Base-by-base conservation (phyloP, 2,113 vertebrate genomes). In the Labeo rohita region DNA sequence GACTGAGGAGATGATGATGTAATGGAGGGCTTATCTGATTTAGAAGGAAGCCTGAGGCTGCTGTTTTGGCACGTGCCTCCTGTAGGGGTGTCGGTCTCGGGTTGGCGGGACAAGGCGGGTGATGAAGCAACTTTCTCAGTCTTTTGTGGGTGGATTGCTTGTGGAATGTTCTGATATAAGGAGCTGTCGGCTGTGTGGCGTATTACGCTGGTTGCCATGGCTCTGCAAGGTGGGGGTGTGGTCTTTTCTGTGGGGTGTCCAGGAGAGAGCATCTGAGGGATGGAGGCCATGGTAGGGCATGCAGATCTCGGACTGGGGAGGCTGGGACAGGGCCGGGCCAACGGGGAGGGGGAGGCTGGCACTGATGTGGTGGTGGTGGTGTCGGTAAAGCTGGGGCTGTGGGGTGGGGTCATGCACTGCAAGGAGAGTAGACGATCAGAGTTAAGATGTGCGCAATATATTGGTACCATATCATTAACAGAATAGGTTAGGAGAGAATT, bases 361-460 rank as follows among this genome's bases (percentile, higher is more conserved):
- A 88, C 90, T 9, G 92, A 72, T 11, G 92, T 88, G 0, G 95
- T 92, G 3, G 92, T 87, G 0, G 93, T 90, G 0, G 92, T 92
- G 89, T 99, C 98, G 7, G 90, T 74, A 16, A 96, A 96, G 89
- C 96, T 98, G 73, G 98, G 98, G 91, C 98, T 99, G 92, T 98
- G 98, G 3, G 98, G 98, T 39, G 98, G 98, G 23, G 98, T 99
- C 95, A 99, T 99, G 73, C 97, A 99, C 98, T 99, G 75, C 34
- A 49, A 63, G 89, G 68, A 86, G 10, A 80, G 49, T 88, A 34
- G 39, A 72, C 2, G 66, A n/a, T 61, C 4, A 16, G 8, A 23
- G 59, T 59, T 61, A 23, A 39, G 28, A 10, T 2, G 45, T 8
- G 34, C 3, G 72, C 7, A 76, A 43, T 34, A 61, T 83, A 1